Conservation (phyloP, 2,797 vertebrate species). For the Anableps anableps region DNA sequence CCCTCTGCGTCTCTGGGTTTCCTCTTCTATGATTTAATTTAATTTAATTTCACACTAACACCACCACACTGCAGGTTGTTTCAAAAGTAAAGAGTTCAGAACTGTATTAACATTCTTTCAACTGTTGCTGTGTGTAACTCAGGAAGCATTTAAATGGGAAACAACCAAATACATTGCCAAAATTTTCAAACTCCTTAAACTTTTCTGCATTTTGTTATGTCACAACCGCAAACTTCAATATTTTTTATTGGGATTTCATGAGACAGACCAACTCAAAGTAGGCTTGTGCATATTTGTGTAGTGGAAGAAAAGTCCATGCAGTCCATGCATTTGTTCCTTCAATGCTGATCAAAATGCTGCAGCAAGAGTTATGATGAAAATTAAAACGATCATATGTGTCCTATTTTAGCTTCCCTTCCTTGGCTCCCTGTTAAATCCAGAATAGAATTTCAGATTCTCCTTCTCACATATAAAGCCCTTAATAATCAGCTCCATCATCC, state of each 20-base stretch:
- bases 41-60: not conserved
- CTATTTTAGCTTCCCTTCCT: too few relatives aligned
- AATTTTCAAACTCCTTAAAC: not conserved
- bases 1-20: not conserved
- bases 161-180: not conserved
- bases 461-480: too few relatives aligned
- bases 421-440: too few relatives aligned
- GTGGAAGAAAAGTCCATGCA: not conserved
- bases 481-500: too few relatives aligned
- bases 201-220: not conserved
- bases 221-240: not conserved
- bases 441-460: too few relatives aligned
- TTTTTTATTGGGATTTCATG: not conserved
- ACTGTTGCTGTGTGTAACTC: not conserved
- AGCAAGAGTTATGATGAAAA: too few relatives aligned
- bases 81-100: not conserved
- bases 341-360: too few relatives aligned
- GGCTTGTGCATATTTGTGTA: not conserved
- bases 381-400: too few relatives aligned
- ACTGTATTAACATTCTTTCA: not conserved
- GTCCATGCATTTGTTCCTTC: not conserved
- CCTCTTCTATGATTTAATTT: slow-evolving; percentile 7
- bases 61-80: not conserved
- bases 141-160: not conserved
- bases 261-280: not conserved